Conservation (phyloP, 2,888 invertebrate species). For the Myathropa florea region DNA sequence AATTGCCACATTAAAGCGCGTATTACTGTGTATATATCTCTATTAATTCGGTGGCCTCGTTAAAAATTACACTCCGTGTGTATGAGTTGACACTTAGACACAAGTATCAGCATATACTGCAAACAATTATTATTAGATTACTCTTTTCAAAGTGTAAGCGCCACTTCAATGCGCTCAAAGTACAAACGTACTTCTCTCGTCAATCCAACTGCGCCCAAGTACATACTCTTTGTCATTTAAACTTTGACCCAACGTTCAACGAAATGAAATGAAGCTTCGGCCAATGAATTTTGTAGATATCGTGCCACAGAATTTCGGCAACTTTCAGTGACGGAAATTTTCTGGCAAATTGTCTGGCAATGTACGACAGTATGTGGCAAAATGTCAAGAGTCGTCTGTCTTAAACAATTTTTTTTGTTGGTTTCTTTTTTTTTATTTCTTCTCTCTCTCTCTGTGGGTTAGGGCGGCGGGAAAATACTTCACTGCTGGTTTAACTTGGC, state of each 20-base stretch:
- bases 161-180: constrained; percentile 36
- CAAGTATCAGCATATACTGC: not conserved
- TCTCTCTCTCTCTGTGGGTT: no score
- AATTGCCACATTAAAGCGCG: constrained; percentile 34
- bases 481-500: not conserved
- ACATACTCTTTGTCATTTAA: constrained; percentile 54
- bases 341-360: constrained; percentile 23
- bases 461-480: no score
- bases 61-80: not conserved
- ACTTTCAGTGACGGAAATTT: constrained; percentile 40
- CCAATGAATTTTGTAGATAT: not conserved
- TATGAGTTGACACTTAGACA: not conserved
- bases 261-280: not conserved
- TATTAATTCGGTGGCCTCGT: constrained; percentile 41
- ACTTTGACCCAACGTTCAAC: constrained; percentile 27
- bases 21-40: constrained; percentile 16
- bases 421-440: no score
- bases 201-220: constrained; percentile 38
- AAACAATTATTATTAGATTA: constrained; percentile 58
- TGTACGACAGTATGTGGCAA: constrained; percentile 38
- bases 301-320: constrained; percentile 57
- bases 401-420: not conserved
- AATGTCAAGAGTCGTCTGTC: constrained; percentile 46
- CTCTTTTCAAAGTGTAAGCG: constrained; percentile 39
- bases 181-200: constrained; percentile 27